phyloP scores from a whole-genome alignment of 2,888 invertebrate species.

The Crocallis elinguaria region DNA sequence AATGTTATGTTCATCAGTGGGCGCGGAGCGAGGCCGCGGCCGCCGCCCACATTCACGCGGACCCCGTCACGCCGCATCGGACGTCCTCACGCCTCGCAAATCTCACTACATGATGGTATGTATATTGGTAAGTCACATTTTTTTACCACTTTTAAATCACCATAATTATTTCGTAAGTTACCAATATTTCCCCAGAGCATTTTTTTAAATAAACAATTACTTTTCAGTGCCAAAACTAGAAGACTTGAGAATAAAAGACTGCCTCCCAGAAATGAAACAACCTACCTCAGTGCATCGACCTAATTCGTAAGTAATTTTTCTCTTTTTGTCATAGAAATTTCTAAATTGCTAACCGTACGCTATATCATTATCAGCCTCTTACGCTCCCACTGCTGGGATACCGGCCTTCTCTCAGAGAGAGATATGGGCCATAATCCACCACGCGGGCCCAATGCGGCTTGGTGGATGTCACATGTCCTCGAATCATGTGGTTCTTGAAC shows the following conservation, averaged over 20 bases:
- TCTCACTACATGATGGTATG: slow-evolving; percentile 75
- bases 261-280: slow-evolving; percentile 78
- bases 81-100: slow-evolving; percentile 76
- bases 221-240: slow-evolving; percentile 79
- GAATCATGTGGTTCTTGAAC: too few species aligned
- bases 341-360: background rate
- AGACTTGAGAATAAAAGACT: slow-evolving; percentile 84
- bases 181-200: too few species aligned
- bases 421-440: too few species aligned
- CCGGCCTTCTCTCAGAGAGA: too few species aligned
- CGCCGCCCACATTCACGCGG: slow-evolving; percentile 90
- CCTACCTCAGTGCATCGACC: slow-evolving; percentile 81
- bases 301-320: slow-evolving; percentile 71
- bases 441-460: too few species aligned
- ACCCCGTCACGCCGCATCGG: slow-evolving; percentile 91
- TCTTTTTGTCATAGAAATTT: background rate
- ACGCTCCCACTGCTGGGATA: too few species aligned
- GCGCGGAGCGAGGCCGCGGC: slow-evolving; percentile 83
- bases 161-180: background rate
- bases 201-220: background rate
- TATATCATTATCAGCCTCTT: too few species aligned
- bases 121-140: slow-evolving; percentile 26
- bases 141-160: background rate
- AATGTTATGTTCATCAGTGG: slow-evolving; percentile 72
- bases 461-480: too few species aligned